phyloP scores from a whole-genome alignment of 2,888 invertebrate genomes.

The Metallyticus violacea region DNA sequence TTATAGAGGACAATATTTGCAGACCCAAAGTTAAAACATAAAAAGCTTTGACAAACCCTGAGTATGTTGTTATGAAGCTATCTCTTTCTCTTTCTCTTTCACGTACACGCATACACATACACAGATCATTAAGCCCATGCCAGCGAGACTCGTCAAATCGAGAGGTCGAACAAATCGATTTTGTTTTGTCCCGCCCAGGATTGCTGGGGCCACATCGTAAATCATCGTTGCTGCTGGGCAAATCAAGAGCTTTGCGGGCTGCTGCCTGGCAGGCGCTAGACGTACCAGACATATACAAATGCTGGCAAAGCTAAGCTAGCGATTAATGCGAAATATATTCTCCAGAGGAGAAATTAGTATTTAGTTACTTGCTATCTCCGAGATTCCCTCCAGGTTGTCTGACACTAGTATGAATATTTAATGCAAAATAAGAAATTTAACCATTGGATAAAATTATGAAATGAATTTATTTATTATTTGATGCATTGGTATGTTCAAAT shows the following conservation, averaged over 20 bases:
- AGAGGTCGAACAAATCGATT: background rate
- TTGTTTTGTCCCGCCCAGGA: background rate
- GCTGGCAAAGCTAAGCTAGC: background rate
- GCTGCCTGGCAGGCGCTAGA: background rate
- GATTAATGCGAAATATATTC: background rate
- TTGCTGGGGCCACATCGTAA: background rate
- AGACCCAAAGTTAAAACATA: no score
- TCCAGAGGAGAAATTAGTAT: background rate
- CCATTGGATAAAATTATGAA: no score
- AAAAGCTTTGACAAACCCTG: no score
- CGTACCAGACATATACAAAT: background rate
- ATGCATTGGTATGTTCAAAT: no score
- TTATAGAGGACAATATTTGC: no score
- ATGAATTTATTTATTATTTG: no score
- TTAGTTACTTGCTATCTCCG: background rate
- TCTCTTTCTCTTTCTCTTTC: no score
- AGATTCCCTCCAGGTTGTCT: background rate
- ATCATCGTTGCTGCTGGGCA: background rate
- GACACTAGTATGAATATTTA: background rate
- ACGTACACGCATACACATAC: background rate
- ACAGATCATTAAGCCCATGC: background rate
- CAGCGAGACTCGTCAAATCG: background rate
- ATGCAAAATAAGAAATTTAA: background rate
- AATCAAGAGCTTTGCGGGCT: background rate
- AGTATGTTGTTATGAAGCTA: no score